phyloP scores from a whole-genome alignment of 2,888 invertebrate species.

The Himalopsyche anomala region DNA sequence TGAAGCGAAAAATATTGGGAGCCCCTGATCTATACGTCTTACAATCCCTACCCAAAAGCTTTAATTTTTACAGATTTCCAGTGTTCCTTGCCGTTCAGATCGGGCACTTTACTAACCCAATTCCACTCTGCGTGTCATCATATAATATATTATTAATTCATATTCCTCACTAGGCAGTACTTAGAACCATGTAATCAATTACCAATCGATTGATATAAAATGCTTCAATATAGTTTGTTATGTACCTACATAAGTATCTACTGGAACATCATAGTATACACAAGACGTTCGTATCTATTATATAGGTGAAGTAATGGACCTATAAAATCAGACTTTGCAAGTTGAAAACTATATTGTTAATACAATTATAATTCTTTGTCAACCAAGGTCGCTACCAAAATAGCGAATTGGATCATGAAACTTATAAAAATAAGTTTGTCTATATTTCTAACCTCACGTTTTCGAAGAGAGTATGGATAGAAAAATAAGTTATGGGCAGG shows the following conservation, averaged over 20 bases:
- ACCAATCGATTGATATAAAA: conserved; percentile 34
- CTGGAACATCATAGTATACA: background rate
- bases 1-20: too few relatives aligned
- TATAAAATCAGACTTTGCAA: background rate
- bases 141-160: conserved; percentile 26
- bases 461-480: too few relatives aligned
- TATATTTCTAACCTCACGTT: too few relatives aligned
- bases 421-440: too few relatives aligned
- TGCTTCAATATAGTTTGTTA: conserved; percentile 7
- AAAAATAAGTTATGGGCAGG: too few relatives aligned
- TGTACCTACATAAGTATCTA: background rate
- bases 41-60: too few relatives aligned
- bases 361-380: too few relatives aligned
- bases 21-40: too few relatives aligned
- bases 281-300: background rate
- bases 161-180: conserved; percentile 15
- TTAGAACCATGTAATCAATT: conserved; percentile 25
- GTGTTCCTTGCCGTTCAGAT: too few relatives aligned
- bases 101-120: background rate
- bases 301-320: conserved; percentile 1
- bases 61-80: too few relatives aligned
- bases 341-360: background rate
- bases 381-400: too few relatives aligned
- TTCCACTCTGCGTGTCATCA: background rate
- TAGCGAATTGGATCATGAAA: too few relatives aligned